A percentile compares a stretch with the other conserved stretches of the same genome.
phyloP scores from a whole-genome alignment of 1,140 invertebrate species.

The Zaprionus ornatus region DNA sequence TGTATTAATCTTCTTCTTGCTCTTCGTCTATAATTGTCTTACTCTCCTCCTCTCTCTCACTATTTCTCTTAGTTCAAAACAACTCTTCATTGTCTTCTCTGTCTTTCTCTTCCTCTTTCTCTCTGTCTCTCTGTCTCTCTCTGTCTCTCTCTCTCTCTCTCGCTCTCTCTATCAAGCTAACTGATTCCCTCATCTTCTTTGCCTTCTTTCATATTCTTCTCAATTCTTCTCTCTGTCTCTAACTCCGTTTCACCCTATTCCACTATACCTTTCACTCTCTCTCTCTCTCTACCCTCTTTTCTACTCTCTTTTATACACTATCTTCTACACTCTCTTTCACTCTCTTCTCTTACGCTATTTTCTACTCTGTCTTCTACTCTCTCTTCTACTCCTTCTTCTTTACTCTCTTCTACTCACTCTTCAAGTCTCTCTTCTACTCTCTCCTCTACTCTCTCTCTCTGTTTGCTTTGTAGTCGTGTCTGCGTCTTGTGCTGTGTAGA shows the following conservation, averaged over 20 bases:
- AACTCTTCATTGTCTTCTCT: not conserved
- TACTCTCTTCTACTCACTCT: slow-evolving; percentile 8
- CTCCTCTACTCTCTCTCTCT: not conserved
- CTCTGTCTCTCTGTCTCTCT: not conserved
- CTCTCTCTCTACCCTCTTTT: not conserved
- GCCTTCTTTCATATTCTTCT: not conserved
- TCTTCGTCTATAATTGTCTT: too few relatives aligned
- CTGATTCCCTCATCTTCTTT: not conserved
- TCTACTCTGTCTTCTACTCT: slow-evolving; percentile 26
- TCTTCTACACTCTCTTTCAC: slow-evolving; percentile 6
- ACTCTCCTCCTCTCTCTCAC: not conserved
- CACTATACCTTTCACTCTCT: slow-evolving; percentile 7
- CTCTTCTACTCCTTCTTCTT: slow-evolving; percentile 28
- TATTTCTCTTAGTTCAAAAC: too few relatives aligned
- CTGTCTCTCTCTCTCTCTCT: slow-evolving; percentile 31
- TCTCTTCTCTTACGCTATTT: slow-evolving; percentile 10
- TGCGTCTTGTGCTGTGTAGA: slow-evolving; percentile 8
- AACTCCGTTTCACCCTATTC: not conserved
- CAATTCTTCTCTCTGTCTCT: not conserved
- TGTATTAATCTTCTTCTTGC: too few relatives aligned
- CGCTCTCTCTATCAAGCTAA: not conserved
- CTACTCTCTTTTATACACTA: slow-evolving; percentile 17
- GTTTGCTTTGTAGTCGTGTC: not conserved
- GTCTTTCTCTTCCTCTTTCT: too few relatives aligned
- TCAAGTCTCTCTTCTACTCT: not conserved